phyloP scores from a whole-genome alignment of 2,113 vertebrate genomes.

The Gymnarchus niloticus region DNA sequence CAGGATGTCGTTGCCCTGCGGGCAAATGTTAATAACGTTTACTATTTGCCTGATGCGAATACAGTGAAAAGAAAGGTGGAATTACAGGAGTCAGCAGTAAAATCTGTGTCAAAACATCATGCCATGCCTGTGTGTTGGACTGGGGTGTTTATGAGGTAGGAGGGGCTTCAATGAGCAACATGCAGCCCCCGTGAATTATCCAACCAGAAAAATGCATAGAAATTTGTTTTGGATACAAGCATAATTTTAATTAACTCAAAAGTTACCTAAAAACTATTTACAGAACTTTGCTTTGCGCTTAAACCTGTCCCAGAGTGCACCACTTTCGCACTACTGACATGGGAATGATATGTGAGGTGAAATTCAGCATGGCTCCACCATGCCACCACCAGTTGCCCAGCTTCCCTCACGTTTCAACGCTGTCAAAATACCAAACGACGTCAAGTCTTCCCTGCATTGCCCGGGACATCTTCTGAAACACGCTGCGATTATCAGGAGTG shows the following conservation, averaged over 20 bases:
- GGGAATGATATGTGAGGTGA: too few relatives aligned
- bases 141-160: neutral
- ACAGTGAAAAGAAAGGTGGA: conserved; percentile 31
- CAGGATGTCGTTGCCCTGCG: conserved; percentile 34
- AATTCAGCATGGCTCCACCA: too few relatives aligned
- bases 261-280: neutral
- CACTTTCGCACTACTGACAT: neutral
- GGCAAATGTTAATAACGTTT: conserved; percentile 27
- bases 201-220: neutral
- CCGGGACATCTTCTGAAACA: neutral
- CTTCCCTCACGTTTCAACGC: neutral
- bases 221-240: neutral
- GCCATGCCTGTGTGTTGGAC: neutral
- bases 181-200: neutral
- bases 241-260: neutral
- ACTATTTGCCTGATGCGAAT: conserved; percentile 39
- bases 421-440: neutral
- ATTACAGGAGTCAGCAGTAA: conserved; percentile 5
- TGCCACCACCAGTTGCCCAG: too few relatives aligned
- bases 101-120: neutral
- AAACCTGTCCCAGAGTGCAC: neutral
- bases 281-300: neutral
- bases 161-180: neutral
- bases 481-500: too few relatives aligned
- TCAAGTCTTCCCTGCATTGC: neutral